Evolutionary conservation across 1,140 invertebrate species (phyloP), one percentile per base, ranked within the genome.

Genomic region (Helicoverpa armigera): DNA sequence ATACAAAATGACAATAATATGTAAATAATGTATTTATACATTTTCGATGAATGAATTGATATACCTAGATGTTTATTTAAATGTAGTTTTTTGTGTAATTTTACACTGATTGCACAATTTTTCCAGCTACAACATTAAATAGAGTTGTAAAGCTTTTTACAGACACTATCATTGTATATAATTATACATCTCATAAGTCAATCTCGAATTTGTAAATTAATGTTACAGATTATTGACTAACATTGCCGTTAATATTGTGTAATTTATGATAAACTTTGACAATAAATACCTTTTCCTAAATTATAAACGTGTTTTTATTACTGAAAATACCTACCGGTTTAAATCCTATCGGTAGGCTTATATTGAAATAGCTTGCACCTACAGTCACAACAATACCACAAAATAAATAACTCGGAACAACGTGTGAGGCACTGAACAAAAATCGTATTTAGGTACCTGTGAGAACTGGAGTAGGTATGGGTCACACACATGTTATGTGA

Each of bases 211-310:
- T 91, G 86, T 89, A 90, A 87, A 89, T 83, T 72, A 43, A 43
- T 2, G 58, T 77, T 82, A 73, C 65, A 86, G 63, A 65, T 88
- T 75, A 86, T 88, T 87, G 86, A 87, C 72, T 75, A 61, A 65
- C 23, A 91, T 91, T 89, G 88, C 91, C 90, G 92, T 92, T 94
- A 89, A 87, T 88, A 91, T 90, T 88, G 87, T 90, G 88, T 92
- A 89, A 88, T 87, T 90, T 90, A 86, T 85, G 82, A 90, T 72
- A 90, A 87, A 85, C 84, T 91, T 92, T 91, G 88, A 92, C 89
- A 92, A 91, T 92, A 93, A 92, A 92, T 73, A 91, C 83, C 86
- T 90, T 90, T 91, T 90, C 90, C 85, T 92, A 91, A 88, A 87
- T 63, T 87, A 84, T 81, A 80, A 65, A n/a, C 63, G 35, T 61